A percentile compares a stretch with the other conserved stretches of the same genome.
These are phyloP conservation scores for Phymatocera aterrima DNA, from an alignment of 2,888 invertebrate species.

Conservation along the genomic window DNA sequence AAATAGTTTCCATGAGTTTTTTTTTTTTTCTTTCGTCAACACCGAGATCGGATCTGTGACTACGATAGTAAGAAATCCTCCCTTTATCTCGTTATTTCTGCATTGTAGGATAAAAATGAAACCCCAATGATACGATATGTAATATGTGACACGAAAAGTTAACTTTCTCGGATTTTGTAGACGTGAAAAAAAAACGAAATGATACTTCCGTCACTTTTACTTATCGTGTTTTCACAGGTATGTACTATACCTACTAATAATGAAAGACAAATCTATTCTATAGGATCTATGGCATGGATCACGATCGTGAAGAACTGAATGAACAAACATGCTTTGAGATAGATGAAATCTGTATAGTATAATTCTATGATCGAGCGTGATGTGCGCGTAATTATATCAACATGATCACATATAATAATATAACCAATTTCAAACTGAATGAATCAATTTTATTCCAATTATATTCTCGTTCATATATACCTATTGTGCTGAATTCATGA, in stretches of 20 bases:
- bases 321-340: slow-evolving; percentile 36
- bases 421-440: slow-evolving; percentile 19
- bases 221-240: too few relatives aligned
- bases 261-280: not conserved
- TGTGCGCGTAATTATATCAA: not conserved
- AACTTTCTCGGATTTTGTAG: too few relatives aligned
- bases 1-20: too few relatives aligned
- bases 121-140: too few relatives aligned
- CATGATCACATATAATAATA: not conserved
- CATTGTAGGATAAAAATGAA: too few relatives aligned
- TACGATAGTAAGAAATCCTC: too few relatives aligned
- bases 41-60: not conserved
- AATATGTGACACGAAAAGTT: too few relatives aligned
- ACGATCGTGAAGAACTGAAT: slow-evolving; percentile 22
- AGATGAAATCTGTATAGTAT: slow-evolving; percentile 15
- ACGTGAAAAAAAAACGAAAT: too few relatives aligned
- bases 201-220: too few relatives aligned
- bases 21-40: not conserved
- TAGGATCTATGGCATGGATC: not conserved
- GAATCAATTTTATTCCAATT: not conserved
- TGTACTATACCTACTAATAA: too few relatives aligned
- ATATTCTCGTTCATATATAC: too few relatives aligned
- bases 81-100: too few relatives aligned
- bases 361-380: not conserved
- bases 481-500: not conserved